These are phyloP conservation scores for Popillia japonica DNA, from an alignment of 1,140 invertebrate genomes.

Conservation along the genomic window DNA sequence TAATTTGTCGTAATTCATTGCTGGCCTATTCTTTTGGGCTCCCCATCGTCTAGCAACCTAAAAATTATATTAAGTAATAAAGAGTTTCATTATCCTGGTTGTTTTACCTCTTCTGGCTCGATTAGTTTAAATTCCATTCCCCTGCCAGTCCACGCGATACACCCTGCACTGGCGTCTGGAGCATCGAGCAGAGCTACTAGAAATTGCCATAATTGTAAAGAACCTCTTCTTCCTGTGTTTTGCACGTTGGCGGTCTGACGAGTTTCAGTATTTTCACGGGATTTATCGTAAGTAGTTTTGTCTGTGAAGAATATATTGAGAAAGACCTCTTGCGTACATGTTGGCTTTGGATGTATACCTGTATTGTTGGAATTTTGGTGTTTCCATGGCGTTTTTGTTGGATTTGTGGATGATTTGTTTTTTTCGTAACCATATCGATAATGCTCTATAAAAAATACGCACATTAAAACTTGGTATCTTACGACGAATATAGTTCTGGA, in stretches of 20 bases:
- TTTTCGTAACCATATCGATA: slow-evolving; percentile 20
- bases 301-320: background rate
- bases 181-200: slow-evolving; percentile 89
- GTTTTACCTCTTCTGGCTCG: slow-evolving; percentile 89
- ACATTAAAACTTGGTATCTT: background rate
- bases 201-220: slow-evolving; percentile 94
- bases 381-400: background rate
- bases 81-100: background rate
- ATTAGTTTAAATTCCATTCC: slow-evolving; percentile 95
- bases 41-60: slow-evolving; percentile 85
- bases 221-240: slow-evolving; percentile 72
- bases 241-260: slow-evolving; percentile 40
- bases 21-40: slow-evolving; percentile 87
- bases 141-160: slow-evolving; percentile 94
- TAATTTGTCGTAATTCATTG: slow-evolving; percentile 97
- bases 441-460: background rate
- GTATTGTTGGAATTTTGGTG: slow-evolving; percentile 17
- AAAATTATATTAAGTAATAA: slow-evolving; percentile 41
- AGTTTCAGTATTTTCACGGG: slow-evolving; percentile 42
- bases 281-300: slow-evolving; percentile 44
- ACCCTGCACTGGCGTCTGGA: slow-evolving; percentile 79
- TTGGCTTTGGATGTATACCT: slow-evolving; percentile 1
- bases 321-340: too few relatives aligned
- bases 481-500: too few relatives aligned
- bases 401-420: slow-evolving; percentile 28